A percentile compares a stretch with the other conserved stretches of the same genome.
These are phyloP conservation scores for Aporophyla lueneburgensis DNA, from an alignment of 2,888 invertebrate species.

Conservation along the genomic window DNA sequence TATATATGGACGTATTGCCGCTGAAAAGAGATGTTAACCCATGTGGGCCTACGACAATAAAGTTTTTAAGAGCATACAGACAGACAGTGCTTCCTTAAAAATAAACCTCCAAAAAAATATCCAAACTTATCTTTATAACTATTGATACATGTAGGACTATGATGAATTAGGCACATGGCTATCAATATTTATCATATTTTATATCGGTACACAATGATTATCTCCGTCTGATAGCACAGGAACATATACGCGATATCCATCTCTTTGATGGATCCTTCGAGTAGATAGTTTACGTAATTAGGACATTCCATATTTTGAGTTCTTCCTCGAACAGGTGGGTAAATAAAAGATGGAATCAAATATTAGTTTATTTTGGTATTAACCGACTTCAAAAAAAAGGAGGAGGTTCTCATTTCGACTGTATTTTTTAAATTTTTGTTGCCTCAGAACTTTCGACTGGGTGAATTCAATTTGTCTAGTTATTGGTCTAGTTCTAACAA, in stretches of 20 bases:
- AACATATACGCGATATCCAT: constrained; percentile 33
- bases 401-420: too few relatives aligned
- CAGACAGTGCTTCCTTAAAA: neutral
- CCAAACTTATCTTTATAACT: constrained; percentile 30
- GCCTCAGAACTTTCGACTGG: too few relatives aligned
- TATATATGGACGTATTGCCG: too few relatives aligned
- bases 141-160: constrained; percentile 32
- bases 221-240: constrained; percentile 22
- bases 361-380: too few relatives aligned
- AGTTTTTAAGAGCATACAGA: neutral
- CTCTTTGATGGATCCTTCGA: constrained; percentile 21
- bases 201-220: constrained; percentile 41
- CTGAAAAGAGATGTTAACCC: too few relatives aligned
- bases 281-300: constrained; percentile 24
- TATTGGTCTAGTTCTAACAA: too few relatives aligned
- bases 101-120: neutral
- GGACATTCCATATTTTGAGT: neutral
- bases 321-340: neutral
- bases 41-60: too few relatives aligned
- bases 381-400: too few relatives aligned
- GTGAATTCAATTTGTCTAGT: too few relatives aligned
- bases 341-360: too few relatives aligned
- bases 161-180: constrained; percentile 42
- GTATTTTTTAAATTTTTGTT: too few relatives aligned
- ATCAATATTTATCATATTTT: constrained; percentile 33